These are phyloP conservation scores for Drosophila saltans DNA, from an alignment of 1,140 invertebrate species.

Conservation along the genomic window DNA sequence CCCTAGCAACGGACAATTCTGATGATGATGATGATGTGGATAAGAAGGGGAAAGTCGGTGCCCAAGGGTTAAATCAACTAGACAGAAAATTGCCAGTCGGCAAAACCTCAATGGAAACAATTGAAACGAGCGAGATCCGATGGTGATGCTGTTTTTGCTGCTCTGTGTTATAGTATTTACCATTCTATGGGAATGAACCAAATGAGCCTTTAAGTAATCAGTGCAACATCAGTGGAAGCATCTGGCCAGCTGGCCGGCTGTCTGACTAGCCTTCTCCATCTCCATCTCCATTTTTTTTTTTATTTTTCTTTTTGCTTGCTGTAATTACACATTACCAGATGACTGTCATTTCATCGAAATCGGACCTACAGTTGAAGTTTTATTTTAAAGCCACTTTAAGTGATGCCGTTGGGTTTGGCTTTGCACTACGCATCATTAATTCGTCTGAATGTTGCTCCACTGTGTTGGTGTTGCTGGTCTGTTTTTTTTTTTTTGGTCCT, in stretches of 20 bases:
- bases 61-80: slow-evolving; percentile 9
- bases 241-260: slow-evolving; percentile 11
- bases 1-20: background rate
- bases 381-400: slow-evolving; percentile 50
- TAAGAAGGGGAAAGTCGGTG: background rate
- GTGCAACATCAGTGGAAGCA: slow-evolving; percentile 14
- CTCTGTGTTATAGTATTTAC: background rate
- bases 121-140: slow-evolving; percentile 8
- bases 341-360: slow-evolving; percentile 48
- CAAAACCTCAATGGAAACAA: slow-evolving; percentile 10
- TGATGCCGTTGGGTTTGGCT: slow-evolving; percentile 15
- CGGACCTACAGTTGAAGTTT: slow-evolving; percentile 35
- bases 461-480: slow-evolving; percentile 24
- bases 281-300: background rate
- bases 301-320: background rate
- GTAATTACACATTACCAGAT: slow-evolving; percentile 67
- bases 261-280: background rate
- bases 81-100: slow-evolving; percentile 11
- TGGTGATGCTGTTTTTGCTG: slow-evolving; percentile 10
- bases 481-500: slow-evolving; percentile 13
- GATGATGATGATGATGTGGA: background rate
- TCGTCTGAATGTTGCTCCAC: slow-evolving; percentile 57
- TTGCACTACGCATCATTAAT: slow-evolving; percentile 63
- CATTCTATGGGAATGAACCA: slow-evolving; percentile 2
- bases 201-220: slow-evolving; percentile 14